Conservation (phyloP, 2,113 vertebrate genomes). For the Maccullochella peelii region DNA sequence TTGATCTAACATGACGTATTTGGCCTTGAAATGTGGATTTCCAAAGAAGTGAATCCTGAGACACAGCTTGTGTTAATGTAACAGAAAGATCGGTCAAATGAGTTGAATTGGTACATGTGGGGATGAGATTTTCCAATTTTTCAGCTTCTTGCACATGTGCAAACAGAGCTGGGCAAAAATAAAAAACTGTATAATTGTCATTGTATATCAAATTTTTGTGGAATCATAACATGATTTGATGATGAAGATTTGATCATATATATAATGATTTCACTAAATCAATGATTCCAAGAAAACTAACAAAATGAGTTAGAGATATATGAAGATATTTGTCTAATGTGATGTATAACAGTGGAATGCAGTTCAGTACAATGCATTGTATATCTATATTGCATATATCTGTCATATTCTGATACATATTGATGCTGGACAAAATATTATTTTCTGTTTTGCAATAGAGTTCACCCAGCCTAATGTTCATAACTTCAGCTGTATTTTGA, state of each 20-base stretch:
- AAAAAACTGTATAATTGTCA: background rate
- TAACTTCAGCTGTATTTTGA: background rate
- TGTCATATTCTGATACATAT: background rate
- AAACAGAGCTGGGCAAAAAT: background rate
- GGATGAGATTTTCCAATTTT: slow-evolving; percentile 2
- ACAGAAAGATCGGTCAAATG: slow-evolving; percentile 7
- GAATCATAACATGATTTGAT: background rate
- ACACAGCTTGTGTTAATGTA: background rate
- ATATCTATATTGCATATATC: background rate
- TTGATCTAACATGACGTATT: slow-evolving; percentile 2
- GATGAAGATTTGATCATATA: background rate
- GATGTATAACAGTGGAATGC: background rate
- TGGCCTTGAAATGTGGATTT: slow-evolving; percentile 7
- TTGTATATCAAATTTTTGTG: background rate
- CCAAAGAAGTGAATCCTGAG: background rate
- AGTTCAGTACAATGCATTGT: background rate
- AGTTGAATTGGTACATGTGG: slow-evolving; percentile 12
- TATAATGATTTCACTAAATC: background rate
- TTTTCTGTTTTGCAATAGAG: background rate
- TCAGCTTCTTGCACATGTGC: background rate
- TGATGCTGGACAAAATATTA: background rate
- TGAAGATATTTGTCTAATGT: background rate
- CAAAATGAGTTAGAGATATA: background rate
- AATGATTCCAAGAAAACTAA: background rate
- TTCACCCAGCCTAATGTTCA: background rate